Conservation (phyloP, 1,140 invertebrate species). For the Zelostemma sp. region DNA sequence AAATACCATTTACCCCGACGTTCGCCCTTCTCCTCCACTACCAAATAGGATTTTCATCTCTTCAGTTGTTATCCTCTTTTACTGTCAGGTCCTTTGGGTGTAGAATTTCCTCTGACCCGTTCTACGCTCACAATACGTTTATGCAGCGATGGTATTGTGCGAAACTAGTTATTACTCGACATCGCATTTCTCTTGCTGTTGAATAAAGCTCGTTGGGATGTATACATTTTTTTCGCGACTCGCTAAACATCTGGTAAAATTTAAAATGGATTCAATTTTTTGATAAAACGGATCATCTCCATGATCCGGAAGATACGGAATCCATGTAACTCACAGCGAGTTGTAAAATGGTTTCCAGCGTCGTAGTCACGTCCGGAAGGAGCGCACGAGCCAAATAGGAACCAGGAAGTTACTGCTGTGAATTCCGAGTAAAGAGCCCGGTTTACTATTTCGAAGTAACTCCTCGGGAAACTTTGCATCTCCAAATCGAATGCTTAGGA, state of each 20-base stretch:
- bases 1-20: constrained; percentile 16
- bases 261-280: too few species aligned
- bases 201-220: too few species aligned
- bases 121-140: constrained; percentile 4
- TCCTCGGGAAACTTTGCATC: constrained; percentile 20
- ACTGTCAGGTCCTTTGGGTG: constrained; percentile 9
- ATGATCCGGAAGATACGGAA: neutral
- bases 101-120: constrained; percentile 22
- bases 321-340: constrained; percentile 4
- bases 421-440: constrained; percentile 24
- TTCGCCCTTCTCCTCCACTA: constrained; percentile 6
- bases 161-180: too few species aligned
- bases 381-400: constrained; percentile 27
- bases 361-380: constrained; percentile 21
- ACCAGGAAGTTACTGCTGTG: constrained; percentile 22
- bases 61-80: constrained; percentile 17
- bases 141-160: too few species aligned
- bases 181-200: too few species aligned
- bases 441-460: constrained; percentile 29
- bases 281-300: neutral
- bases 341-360: constrained; percentile 4
- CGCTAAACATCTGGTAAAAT: too few species aligned
- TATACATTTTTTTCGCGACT: too few species aligned
- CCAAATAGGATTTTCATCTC: constrained; percentile 32
- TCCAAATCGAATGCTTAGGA: constrained; percentile 14